These are phyloP conservation scores for Datnioides undecimradiatus DNA, from an alignment of 2,113 vertebrate species.

Conservation along the genomic window DNA sequence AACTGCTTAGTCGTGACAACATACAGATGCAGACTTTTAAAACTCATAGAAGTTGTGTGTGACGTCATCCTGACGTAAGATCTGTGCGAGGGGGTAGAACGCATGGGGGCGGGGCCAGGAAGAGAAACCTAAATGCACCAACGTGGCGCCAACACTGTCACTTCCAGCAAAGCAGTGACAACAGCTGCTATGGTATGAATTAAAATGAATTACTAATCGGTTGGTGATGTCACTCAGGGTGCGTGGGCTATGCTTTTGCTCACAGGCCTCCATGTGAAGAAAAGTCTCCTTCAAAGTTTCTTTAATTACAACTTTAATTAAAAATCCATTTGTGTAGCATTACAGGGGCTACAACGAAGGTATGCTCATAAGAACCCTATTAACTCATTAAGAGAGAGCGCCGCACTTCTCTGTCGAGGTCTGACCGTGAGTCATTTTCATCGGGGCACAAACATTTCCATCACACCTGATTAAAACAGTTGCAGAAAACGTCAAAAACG, in stretches of 20 bases:
- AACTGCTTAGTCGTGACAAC: background rate
- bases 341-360: constrained; percentile 16
- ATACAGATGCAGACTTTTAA: background rate
- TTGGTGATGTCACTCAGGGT: too few relatives aligned
- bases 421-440: constrained; percentile 3
- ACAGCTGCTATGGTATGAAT: too few relatives aligned
- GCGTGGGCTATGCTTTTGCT: too few relatives aligned
- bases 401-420: background rate
- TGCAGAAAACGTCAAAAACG: background rate
- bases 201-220: too few relatives aligned
- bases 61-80: background rate
- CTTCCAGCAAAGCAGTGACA: too few relatives aligned
- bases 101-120: background rate
- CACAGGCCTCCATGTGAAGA: too few relatives aligned
- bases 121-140: background rate
- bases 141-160: too few relatives aligned
- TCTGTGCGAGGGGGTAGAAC: background rate
- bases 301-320: constrained; percentile 18
- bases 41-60: background rate
- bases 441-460: background rate
- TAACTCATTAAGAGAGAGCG: constrained; percentile 1
- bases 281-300: constrained; percentile 9
- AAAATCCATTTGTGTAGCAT: constrained; percentile 34
- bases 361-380: constrained; percentile 12
- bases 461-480: background rate